phyloP scores from a whole-genome alignment of 2,888 invertebrate species.

The Drosophila longiperda region DNA sequence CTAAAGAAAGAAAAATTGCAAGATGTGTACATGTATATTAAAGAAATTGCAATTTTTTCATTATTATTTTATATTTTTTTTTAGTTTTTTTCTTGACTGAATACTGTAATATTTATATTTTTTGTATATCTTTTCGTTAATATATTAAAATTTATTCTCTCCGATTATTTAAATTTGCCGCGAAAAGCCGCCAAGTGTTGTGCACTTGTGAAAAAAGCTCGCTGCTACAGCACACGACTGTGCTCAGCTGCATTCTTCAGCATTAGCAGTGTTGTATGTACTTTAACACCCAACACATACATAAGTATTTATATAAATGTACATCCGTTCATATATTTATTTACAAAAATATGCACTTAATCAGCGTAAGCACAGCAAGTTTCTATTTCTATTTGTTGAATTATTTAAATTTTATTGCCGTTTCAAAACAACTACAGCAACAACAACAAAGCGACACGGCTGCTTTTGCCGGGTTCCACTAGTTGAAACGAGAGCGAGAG shows the following conservation, averaged over 20 bases:
- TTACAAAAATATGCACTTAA: conserved; percentile 27
- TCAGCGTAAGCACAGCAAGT: conserved; percentile 30
- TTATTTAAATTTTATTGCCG: conserved; percentile 59
- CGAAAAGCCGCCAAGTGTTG: conserved; percentile 18
- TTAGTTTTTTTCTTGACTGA: neutral
- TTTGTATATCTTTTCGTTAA: neutral
- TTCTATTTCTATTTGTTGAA: conserved; percentile 56
- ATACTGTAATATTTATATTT: neutral
- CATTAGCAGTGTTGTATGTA: neutral
- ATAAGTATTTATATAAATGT: neutral
- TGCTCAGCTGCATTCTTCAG: conserved; percentile 14
- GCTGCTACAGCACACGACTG: conserved; percentile 18
- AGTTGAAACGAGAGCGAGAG: conserved; percentile 6
- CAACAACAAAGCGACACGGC: conserved; percentile 20
- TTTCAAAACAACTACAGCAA: conserved; percentile 29
- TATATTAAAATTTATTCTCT: neutral
- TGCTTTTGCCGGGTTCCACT: conserved; percentile 41
- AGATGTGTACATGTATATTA: neutral
- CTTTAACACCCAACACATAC: neutral
- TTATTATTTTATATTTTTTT: too few species aligned
- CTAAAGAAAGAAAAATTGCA: neutral
- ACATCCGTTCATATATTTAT: conserved; percentile 1
- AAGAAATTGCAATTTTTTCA: neutral
- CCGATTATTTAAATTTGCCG: conserved; percentile 12
- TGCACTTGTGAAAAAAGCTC: conserved; percentile 23